Percentiles rank a stretch among this genome's conserved stretches.
Evolutionary conservation across 2,113 vertebrate species (phyloP).

Genomic region (Lontra canadensis): DNA sequence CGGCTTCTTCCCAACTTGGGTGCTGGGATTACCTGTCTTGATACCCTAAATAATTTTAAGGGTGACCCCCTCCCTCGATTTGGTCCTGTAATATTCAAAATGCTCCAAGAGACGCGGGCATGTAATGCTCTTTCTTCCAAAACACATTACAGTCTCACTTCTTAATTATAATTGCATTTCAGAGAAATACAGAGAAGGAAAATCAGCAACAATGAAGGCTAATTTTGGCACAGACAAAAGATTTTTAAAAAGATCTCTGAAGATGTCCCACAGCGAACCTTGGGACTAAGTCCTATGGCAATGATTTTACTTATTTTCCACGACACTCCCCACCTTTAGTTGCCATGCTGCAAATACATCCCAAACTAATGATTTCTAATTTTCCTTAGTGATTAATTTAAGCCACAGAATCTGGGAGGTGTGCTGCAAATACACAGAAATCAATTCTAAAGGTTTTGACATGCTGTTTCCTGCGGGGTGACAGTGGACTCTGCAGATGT

Average conservation of each 20-base stretch:
- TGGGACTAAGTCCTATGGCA: constrained; percentile 31
- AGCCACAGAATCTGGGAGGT: not conserved
- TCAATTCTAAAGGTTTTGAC: constrained; percentile 59
- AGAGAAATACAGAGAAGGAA: constrained; percentile 41
- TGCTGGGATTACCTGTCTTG: constrained; percentile 77
- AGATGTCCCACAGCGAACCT: constrained; percentile 12
- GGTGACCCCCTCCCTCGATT: not conserved
- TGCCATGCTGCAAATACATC: not conserved
- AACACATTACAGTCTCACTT: not conserved
- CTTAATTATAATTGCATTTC: constrained; percentile 1
- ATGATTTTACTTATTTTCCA: constrained; percentile 57
- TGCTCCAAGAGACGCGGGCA: not conserved
- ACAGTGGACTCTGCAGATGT: constrained; percentile 50
- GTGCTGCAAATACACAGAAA: constrained; percentile 50
- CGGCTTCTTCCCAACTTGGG: constrained; percentile 75
- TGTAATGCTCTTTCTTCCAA: constrained; percentile 7
- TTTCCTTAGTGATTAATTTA: constrained; percentile 50
- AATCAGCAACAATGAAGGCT: not conserved
- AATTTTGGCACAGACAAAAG: constrained; percentile 28
- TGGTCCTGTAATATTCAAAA: not conserved
- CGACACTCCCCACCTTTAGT: not conserved
- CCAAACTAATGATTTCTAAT: not conserved
- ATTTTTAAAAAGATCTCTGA: constrained; percentile 18
- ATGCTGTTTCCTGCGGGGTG: constrained; percentile 46
- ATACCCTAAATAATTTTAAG: constrained; percentile 67